phyloP scores from a whole-genome alignment of 2,113 vertebrate genomes.

The Leptobrachium ailaonicum region DNA sequence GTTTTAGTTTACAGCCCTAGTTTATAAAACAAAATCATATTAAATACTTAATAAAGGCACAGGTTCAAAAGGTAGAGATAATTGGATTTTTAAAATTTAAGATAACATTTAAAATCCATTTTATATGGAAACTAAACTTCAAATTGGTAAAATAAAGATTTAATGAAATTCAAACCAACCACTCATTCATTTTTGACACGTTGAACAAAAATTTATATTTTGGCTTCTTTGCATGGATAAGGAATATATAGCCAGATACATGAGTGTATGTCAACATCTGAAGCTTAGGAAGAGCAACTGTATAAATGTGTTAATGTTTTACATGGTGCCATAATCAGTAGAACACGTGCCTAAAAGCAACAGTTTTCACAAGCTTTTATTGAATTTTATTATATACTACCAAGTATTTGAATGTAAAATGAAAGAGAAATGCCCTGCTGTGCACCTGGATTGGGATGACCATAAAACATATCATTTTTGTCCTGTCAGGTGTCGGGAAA shows the following conservation, averaged over 20 bases:
- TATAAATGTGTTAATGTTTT: no score
- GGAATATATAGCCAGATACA: not conserved
- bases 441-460: no score
- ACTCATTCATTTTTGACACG: slow-evolving; percentile 2
- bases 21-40: slow-evolving; percentile 33
- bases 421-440: no score
- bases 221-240: slow-evolving; percentile 32
- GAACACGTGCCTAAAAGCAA: no score
- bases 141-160: slow-evolving; percentile 31
- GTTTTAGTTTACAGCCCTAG: slow-evolving; percentile 18
- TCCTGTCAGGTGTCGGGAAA: no score
- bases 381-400: no score
- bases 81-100: slow-evolving; percentile 18
- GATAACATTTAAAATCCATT: not conserved
- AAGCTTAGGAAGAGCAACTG: no score
- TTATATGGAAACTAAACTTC: slow-evolving; percentile 19
- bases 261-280: not conserved
- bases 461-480: no score
- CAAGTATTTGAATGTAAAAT: no score
- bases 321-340: no score
- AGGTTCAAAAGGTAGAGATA: slow-evolving; percentile 30
- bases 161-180: slow-evolving; percentile 22
- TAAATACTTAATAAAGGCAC: slow-evolving; percentile 15
- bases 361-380: no score
- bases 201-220: not conserved